Conservation (phyloP, 2,113 vertebrate genomes). For the Gambusia affinis region DNA sequence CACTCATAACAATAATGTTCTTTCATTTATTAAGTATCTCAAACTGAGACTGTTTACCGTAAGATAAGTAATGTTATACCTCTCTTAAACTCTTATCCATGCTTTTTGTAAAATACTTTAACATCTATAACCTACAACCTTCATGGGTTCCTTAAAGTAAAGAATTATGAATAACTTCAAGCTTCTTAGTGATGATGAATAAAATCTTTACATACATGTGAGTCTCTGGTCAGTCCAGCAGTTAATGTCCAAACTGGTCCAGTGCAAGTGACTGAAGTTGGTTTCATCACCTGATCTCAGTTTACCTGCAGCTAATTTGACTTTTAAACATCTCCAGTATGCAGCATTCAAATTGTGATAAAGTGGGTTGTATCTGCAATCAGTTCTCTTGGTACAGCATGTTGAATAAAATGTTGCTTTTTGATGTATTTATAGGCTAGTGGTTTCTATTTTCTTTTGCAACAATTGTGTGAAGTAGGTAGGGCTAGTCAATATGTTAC, state of each 20-base stretch:
- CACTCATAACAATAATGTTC: background rate
- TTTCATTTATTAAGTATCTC: background rate
- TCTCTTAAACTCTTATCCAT: background rate
- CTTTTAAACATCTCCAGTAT: slow-evolving; percentile 36
- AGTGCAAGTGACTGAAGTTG: background rate
- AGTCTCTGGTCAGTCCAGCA: background rate
- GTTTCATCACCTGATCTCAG: background rate
- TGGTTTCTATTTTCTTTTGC: background rate
- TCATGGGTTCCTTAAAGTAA: no score
- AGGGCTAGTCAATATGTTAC: no score
- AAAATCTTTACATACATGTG: background rate
- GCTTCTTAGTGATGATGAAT: background rate
- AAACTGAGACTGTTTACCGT: background rate
- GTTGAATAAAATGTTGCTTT: background rate
- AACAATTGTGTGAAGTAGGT: no score
- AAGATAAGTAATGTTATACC: background rate
- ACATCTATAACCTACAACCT: background rate
- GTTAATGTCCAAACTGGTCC: background rate
- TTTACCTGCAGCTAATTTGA: slow-evolving; percentile 50
- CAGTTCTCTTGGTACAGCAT: background rate
- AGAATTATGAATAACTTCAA: no score
- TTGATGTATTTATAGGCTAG: background rate
- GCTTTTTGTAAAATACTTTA: background rate
- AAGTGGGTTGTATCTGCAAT: background rate
- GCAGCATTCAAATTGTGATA: slow-evolving; percentile 37